These are phyloP conservation scores for Meliscaeva auricollis DNA, from an alignment of 2,888 invertebrate genomes.

Conservation along the genomic window DNA sequence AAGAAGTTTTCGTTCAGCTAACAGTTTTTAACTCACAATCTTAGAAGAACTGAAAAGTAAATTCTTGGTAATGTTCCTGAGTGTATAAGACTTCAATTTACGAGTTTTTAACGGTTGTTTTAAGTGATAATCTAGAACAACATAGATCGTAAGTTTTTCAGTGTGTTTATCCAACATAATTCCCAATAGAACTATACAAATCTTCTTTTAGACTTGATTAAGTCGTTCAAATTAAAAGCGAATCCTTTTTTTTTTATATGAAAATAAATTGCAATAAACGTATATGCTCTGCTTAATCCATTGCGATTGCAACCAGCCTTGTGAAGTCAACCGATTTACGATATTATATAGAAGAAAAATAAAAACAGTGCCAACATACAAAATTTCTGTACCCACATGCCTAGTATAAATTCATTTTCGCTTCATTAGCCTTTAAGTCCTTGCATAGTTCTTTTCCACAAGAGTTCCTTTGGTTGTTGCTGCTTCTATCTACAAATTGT, in stretches of 20 bases:
- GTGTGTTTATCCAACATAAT: too few species aligned
- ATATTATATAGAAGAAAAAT: slow-evolving; percentile 30
- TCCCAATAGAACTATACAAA: too few species aligned
- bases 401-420: slow-evolving; percentile 62
- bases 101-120: too few species aligned
- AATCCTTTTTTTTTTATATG: neutral
- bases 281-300: neutral
- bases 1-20: too few species aligned
- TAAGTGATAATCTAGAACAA: too few species aligned
- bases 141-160: too few species aligned
- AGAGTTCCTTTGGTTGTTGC: neutral
- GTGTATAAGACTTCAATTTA: too few species aligned
- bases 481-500: slow-evolving; percentile 39
- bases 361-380: slow-evolving; percentile 53
- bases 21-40: too few species aligned
- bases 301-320: slow-evolving; percentile 27
- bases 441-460: neutral
- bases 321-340: slow-evolving; percentile 50
- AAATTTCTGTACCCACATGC: neutral
- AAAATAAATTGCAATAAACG: neutral
- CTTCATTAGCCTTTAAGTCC: slow-evolving; percentile 61
- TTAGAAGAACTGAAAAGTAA: too few species aligned
- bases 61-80: too few species aligned
- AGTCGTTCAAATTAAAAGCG: neutral
- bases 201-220: too few species aligned